These are phyloP conservation scores for Drosophila funebris DNA, from an alignment of 1,140 invertebrate species.

Conservation along the genomic window DNA sequence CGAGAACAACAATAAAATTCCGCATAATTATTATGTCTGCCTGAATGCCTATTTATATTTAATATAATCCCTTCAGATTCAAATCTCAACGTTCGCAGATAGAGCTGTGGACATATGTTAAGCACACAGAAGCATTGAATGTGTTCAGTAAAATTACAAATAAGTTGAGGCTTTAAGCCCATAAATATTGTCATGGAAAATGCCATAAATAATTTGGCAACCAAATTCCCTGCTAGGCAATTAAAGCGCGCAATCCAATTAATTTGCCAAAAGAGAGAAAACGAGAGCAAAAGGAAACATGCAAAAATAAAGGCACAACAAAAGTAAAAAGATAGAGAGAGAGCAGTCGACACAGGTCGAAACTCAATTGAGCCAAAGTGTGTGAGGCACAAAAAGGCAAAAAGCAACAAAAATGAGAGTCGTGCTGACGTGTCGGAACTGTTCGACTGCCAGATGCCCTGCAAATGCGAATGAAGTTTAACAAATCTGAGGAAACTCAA, in stretches of 20 bases:
- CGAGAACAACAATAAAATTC: slow-evolving; percentile 25
- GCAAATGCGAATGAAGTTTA: not conserved
- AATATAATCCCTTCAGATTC: slow-evolving; percentile 13
- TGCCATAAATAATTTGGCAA: slow-evolving; percentile 57
- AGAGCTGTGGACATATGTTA: slow-evolving; percentile 12
- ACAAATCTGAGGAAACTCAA: no score
- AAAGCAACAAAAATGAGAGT: slow-evolving; percentile 36
- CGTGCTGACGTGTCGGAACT: not conserved
- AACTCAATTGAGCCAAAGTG: slow-evolving; percentile 57
- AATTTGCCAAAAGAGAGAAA: slow-evolving; percentile 41
- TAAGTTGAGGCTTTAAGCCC: slow-evolving; percentile 11
- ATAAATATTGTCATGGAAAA: slow-evolving; percentile 26
- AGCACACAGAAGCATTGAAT: not conserved
- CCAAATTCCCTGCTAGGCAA: slow-evolving; percentile 46
- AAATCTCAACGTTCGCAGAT: not conserved
- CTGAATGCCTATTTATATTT: slow-evolving; percentile 31
- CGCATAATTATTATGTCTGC: slow-evolving; percentile 29
- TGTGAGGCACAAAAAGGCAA: slow-evolving; percentile 33
- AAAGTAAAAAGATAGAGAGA: slow-evolving; percentile 1
- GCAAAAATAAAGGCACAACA: not conserved
- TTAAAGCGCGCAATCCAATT: slow-evolving; percentile 67
- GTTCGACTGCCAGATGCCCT: slow-evolving; percentile 4
- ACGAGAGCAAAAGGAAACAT: not conserved
- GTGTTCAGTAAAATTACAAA: not conserved
- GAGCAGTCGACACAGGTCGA: slow-evolving; percentile 18